Evolutionary conservation across 2,888 invertebrate genomes (phyloP), one percentile per base, ranked within the genome.

Genomic region (Odiellus spinosus): DNA sequence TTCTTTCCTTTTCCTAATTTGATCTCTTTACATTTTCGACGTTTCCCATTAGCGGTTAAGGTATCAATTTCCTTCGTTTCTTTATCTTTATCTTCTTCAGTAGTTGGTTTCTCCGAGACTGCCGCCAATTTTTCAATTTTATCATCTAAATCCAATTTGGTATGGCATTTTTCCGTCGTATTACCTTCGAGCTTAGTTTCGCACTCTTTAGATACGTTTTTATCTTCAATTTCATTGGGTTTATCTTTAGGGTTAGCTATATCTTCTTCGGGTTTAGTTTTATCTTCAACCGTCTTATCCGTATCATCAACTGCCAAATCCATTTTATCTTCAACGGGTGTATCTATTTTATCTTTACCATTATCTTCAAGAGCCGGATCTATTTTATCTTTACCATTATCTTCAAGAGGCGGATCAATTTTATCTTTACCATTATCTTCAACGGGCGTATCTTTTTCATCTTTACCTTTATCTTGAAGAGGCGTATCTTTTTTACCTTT

Each of bases 231-330:
- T n/a, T n/a, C n/a, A n/a, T n/a, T n/a, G n/a, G 32, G 3, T 44
- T 11, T 33, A 21, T 2, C 12, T 42, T 17, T 34, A 17, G 46
- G 12, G 15, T 46, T 49, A 32, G 12, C 3, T 15, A 39, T 40
- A 26, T 36, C 42, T 8, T 44, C 45, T 2, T 46, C 43, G 18
- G 40, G 38, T 34, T 43, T 33, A 18, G 34, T 40, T 38, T 43
- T 40, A 1, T 51, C 46, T n/a, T 38, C 44, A 12, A n/a, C 32
- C 17, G 39, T 40, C 33, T 40, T 40, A 14, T 38, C 44, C 26
- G 1, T 32, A 6, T 19, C 45, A 4, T 42, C 36, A 15, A 14
- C 12, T 12, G 40, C 4, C 12, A 42, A 11, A 8, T 44, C 44
- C 42, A 41, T 20, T 14, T 41, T 3, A 14, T 41, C 21, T 8